Percentiles rank a stretch among this genome's conserved stretches.
phyloP scores from a whole-genome alignment of 2,888 invertebrate genomes.

The Deilephila porcellus region DNA sequence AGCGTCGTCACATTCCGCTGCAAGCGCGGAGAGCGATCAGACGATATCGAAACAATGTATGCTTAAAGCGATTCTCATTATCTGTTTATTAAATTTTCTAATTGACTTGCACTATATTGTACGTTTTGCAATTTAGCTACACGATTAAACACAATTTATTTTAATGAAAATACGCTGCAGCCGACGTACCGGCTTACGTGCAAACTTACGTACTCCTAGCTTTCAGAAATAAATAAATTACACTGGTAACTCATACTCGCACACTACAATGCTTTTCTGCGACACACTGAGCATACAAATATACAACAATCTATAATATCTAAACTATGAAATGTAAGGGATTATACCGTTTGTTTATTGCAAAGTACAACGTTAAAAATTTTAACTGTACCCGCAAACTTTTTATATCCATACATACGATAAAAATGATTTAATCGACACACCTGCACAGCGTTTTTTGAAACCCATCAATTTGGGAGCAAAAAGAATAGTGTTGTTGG shows the following conservation, averaged over 20 bases:
- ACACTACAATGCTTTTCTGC: neutral
- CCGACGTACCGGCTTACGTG: neutral
- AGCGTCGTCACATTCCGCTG: constrained; percentile 44
- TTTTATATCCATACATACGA: neutral
- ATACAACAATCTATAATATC: neutral
- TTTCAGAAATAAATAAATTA: neutral
- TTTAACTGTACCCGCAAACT: neutral
- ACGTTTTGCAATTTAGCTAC: neutral
- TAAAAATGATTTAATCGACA: constrained; percentile 19
- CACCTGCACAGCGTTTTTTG: constrained; percentile 5
- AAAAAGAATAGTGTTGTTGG: constrained; percentile 45
- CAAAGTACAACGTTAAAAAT: neutral
- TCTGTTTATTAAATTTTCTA: constrained; percentile 5
- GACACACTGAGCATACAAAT: neutral
- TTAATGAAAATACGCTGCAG: neutral
- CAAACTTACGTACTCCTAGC: neutral
- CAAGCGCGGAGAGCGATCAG: constrained; percentile 33
- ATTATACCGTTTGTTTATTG: neutral
- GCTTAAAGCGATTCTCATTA: neutral
- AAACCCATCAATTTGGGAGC: constrained; percentile 39
- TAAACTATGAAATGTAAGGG: neutral
- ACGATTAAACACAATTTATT: neutral
- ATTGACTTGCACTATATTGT: neutral
- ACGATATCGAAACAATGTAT: constrained; percentile 25
- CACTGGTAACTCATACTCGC: neutral